A percentile compares a stretch with the other conserved stretches of the same genome.
phyloP scores from a whole-genome alignment of 2,113 vertebrate genomes.

The Thalassarche chlororhynchos region DNA sequence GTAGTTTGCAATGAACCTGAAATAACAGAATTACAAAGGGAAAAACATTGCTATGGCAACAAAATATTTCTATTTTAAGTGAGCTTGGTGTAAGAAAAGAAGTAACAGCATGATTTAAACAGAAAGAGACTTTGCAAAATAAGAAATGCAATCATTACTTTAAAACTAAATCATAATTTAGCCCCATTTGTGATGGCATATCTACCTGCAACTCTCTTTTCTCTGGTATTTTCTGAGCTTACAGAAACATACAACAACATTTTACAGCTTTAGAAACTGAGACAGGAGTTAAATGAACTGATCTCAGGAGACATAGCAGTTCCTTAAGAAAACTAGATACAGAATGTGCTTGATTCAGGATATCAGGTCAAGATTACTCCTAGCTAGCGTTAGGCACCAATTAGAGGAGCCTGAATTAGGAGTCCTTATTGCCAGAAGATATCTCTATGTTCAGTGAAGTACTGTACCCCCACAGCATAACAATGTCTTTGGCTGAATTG shows the following conservation, averaged over 20 bases:
- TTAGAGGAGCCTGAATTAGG: neutral
- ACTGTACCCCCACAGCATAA: neutral
- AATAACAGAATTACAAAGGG: constrained; percentile 40
- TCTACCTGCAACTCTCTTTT: neutral
- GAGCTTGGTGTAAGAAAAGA: constrained; percentile 30
- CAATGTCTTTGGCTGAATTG: neutral
- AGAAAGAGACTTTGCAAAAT: constrained; percentile 47
- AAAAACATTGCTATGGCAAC: constrained; percentile 62
- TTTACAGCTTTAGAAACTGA: neutral
- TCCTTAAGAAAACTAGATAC: neutral
- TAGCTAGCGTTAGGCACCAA: neutral
- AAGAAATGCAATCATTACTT: constrained; percentile 14
- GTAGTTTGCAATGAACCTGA: constrained; percentile 22
- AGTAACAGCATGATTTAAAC: constrained; percentile 42
- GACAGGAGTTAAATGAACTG: neutral
- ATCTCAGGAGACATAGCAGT: neutral
- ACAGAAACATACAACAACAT: neutral
- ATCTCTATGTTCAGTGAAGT: neutral
- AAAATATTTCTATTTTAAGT: constrained; percentile 66
- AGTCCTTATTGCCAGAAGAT: neutral
- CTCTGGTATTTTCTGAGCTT: neutral
- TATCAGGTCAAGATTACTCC: neutral
- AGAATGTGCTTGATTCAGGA: neutral
- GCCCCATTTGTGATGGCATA: neutral
- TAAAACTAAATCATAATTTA: constrained; percentile 4